Evolutionary conservation across 1,140 invertebrate species (phyloP).

Genomic region (Drepana arcuata): DNA sequence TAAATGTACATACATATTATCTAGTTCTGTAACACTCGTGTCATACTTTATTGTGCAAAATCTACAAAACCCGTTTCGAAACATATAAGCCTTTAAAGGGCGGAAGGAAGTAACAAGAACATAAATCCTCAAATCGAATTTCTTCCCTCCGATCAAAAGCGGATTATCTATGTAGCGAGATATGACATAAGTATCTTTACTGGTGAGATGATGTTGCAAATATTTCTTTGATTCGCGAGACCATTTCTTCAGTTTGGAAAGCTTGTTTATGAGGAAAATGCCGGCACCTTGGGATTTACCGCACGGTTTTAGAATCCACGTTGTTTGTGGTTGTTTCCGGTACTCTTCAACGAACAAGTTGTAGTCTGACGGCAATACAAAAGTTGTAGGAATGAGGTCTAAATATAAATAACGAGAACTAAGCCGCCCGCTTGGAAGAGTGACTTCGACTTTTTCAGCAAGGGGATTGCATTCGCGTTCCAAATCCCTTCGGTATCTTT

Average conservation of each 20-base stretch:
- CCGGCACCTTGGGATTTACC: slow-evolving; percentile 78
- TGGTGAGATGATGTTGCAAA: slow-evolving; percentile 27
- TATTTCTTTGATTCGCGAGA: slow-evolving; percentile 82
- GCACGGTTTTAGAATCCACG: slow-evolving; percentile 90
- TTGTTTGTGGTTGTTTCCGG: slow-evolving; percentile 91
- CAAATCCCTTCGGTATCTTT: slow-evolving; percentile 92
- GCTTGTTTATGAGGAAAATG: slow-evolving; percentile 90
- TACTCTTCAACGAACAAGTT: slow-evolving; percentile 98
- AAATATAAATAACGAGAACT: slow-evolving; percentile 85
- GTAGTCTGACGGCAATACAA: slow-evolving; percentile 94
- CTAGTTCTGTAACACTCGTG: slow-evolving; percentile 82
- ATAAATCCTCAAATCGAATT: slow-evolving; percentile 88
- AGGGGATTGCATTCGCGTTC: slow-evolving; percentile 91
- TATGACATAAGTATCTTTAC: slow-evolving; percentile 91
- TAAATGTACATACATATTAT: slow-evolving; percentile 89
- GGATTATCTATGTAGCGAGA: slow-evolving; percentile 90
- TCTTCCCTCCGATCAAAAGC: slow-evolving; percentile 88
- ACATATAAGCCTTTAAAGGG: slow-evolving; percentile 87
- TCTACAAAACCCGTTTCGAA: slow-evolving; percentile 84
- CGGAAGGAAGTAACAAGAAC: slow-evolving; percentile 88
- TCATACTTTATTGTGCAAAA: slow-evolving; percentile 87
- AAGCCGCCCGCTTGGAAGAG: slow-evolving; percentile 75
- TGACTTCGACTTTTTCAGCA: slow-evolving; percentile 78
- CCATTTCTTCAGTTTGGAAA: slow-evolving; percentile 90
- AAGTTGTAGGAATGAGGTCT: slow-evolving; percentile 95